phyloP scores from a whole-genome alignment of 92 coral and sea anemone genomes.

The Montipora capitata region DNA sequence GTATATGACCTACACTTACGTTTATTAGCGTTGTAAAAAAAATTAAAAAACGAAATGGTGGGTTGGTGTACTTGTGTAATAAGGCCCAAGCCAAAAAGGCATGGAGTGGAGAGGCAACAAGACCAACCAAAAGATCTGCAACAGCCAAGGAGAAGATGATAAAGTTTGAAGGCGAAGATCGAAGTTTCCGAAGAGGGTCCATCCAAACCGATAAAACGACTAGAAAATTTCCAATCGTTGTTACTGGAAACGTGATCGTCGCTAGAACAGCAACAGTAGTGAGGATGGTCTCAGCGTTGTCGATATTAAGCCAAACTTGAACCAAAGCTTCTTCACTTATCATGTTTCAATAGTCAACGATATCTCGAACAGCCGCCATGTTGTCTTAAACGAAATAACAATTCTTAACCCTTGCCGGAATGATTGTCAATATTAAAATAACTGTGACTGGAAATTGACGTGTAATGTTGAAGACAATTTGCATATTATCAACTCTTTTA shows the following conservation, averaged over 20 bases:
- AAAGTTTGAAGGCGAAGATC: constrained; percentile 40
- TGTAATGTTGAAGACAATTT: too few species aligned
- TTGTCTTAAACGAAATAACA: too few species aligned
- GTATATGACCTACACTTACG: constrained; percentile 35
- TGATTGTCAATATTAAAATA: too few species aligned
- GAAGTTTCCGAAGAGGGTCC: constrained; percentile 38
- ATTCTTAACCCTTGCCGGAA: too few species aligned
- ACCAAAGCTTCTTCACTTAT: constrained; percentile 31
- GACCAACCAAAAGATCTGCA: constrained; percentile 28
- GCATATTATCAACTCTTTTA: too few species aligned
- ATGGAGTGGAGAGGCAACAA: constrained; percentile 17
- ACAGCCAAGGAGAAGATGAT: constrained; percentile 30
- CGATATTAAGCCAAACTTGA: constrained; percentile 17
- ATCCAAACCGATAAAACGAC: constrained; percentile 45
- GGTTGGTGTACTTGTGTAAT: not conserved
- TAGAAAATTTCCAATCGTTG: constrained; percentile 22
- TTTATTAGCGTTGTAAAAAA: constrained; percentile 20
- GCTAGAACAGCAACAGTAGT: constrained; percentile 1
- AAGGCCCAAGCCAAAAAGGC: constrained; percentile 13
- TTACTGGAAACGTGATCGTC: constrained; percentile 14
- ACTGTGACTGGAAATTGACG: too few species aligned
- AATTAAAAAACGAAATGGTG: constrained; percentile 18
- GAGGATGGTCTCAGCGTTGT: constrained; percentile 3
- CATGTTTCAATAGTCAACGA: constrained; percentile 20
- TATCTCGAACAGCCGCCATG: constrained; percentile 44